Conservation (phyloP, 2,113 vertebrate genomes). For the Cyprichromis sp. region DNA sequence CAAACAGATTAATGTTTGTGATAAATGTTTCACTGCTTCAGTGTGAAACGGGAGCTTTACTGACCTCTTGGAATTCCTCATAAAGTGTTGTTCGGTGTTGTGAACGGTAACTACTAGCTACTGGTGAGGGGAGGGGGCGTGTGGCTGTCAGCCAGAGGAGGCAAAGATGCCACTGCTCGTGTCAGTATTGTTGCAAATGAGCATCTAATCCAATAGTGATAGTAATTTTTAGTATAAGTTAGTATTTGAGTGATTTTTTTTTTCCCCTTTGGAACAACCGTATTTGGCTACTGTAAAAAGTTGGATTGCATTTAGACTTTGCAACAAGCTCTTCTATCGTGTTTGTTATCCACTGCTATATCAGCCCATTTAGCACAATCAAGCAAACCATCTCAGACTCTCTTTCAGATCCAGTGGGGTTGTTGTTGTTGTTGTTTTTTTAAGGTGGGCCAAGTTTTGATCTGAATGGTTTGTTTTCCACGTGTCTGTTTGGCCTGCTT, state of each 20-base stretch:
- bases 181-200: neutral
- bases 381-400: neutral
- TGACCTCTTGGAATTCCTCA: neutral
- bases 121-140: neutral
- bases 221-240: neutral
- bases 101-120: neutral
- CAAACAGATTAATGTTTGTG: neutral
- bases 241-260: neutral
- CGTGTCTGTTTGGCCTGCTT: neutral
- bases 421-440: neutral
- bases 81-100: neutral
- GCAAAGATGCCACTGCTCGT: neutral
- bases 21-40: neutral
- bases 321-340: neutral
- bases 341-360: neutral
- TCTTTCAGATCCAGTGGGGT: neutral
- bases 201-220: neutral
- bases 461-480: neutral
- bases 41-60: neutral
- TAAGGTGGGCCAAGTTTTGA: neutral
- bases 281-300: neutral
- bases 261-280: neutral
- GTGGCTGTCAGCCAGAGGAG: neutral
- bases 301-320: neutral
- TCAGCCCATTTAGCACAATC: neutral